phyloP scores from a whole-genome alignment of 2,888 invertebrate genomes.

The Tolmerus cingulatus region DNA sequence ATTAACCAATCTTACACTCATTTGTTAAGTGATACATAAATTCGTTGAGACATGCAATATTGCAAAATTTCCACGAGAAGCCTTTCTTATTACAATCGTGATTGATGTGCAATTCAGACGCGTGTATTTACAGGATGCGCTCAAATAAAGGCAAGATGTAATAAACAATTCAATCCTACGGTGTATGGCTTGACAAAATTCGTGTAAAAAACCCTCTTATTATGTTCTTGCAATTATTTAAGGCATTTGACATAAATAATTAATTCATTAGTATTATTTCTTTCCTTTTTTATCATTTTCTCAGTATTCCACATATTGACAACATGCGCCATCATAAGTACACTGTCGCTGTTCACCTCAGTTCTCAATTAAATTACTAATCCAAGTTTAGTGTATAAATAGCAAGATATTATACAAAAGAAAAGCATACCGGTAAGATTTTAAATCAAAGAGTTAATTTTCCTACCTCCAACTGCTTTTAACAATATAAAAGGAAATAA shows the following conservation, averaged over 20 bases:
- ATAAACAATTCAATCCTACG: neutral
- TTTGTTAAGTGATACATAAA: neutral
- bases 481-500: neutral
- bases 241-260: slow-evolving; percentile 27
- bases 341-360: neutral
- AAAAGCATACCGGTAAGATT: neutral
- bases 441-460: slow-evolving; percentile 14
- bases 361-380: neutral
- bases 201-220: neutral
- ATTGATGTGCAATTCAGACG: neutral
- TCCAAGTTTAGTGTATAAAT: slow-evolving; percentile 10
- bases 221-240: slow-evolving; percentile 30
- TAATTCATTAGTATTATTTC: neutral
- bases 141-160: slow-evolving; percentile 29
- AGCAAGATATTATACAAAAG: neutral
- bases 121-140: slow-evolving; percentile 23
- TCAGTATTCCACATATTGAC: slow-evolving; percentile 3
- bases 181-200: neutral
- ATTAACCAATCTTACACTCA: slow-evolving; percentile 1
- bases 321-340: neutral
- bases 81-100: neutral
- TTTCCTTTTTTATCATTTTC: neutral
- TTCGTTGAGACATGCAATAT: neutral
- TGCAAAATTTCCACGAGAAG: neutral
- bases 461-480: neutral